Base-by-base conservation (phyloP, 2,797 vertebrate species). In the Lemur catta region DNA sequence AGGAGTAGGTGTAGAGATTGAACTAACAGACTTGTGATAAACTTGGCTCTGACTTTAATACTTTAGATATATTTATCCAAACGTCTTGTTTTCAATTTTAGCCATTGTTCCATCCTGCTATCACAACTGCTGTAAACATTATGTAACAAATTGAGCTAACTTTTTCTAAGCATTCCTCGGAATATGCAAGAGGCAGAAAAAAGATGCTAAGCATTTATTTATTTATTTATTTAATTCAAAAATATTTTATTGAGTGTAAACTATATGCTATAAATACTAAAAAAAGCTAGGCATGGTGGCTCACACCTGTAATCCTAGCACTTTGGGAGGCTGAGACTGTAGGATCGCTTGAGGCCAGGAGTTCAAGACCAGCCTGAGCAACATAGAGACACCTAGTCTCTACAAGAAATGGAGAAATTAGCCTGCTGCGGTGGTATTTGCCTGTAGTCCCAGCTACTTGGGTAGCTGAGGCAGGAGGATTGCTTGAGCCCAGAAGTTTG, bases 41-140 rank as follows among this genome's bases (percentile, higher is more conserved):
- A 61, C 17, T 61, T 91, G 80, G 75, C 7, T 85, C 18, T 76
- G 75, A 52, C 86, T 97, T 94, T 79, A 84, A 90, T 18, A 89
- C 57, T 96, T 96, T 24, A 63, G 24, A 84, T 28, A 59, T 26
- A 80, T 72, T 89, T 89, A 81, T 63, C 33, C 14, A 33, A 92
- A 94, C 88, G 7, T 74, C 33, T 75, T 63, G 35, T 69, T 71
- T 35, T 95, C 61, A 86, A 55, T 93, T 91, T 90, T 92, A 95
- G 52, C 1, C 41, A 78, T 74, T 89, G 38, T 33, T 91, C 17
- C 24, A 69, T 76, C 7, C 6, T 89, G 96, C 78, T 71, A 74
- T 52, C n/a, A 89, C 26, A 95, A 72, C 11, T 65, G 43, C 5
- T 92, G 22, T 88, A 75, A 91, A 48, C 61, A 81, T 78, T 74